These are phyloP conservation scores for Lepidostoma basale DNA, from an alignment of 1,140 invertebrate genomes.

Conservation along the genomic window DNA sequence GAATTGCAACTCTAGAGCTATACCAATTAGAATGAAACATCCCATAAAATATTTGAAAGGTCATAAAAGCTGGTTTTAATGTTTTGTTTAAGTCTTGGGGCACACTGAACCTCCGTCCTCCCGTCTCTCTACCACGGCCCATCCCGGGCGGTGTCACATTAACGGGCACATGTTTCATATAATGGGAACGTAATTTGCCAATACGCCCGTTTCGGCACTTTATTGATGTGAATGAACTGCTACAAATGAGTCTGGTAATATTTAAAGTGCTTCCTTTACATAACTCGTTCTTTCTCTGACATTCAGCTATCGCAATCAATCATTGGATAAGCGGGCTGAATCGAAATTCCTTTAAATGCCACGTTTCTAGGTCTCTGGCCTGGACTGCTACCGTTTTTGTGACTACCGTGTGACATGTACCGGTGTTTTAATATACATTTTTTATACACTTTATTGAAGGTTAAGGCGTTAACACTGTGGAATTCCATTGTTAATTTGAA, in stretches of 20 bases:
- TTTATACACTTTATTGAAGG: neutral
- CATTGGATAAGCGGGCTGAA: conserved; percentile 40
- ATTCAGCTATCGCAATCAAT: conserved; percentile 42
- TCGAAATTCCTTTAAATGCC: conserved; percentile 39
- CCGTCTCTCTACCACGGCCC: too few relatives aligned
- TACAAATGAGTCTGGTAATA: conserved; percentile 39
- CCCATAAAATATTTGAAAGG: conserved; percentile 16
- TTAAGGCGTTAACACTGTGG: neutral
- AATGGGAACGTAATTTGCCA: conserved; percentile 25
- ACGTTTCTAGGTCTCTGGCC: conserved; percentile 22
- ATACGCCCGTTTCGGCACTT: conserved; percentile 20
- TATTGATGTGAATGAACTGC: conserved; percentile 40
- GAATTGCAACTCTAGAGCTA: neutral
- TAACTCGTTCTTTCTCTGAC: conserved; percentile 43
- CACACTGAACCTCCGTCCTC: conserved; percentile 9
- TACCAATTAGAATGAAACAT: conserved; percentile 9
- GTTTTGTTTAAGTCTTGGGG: conserved; percentile 16
- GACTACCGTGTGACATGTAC: conserved; percentile 17
- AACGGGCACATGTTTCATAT: conserved; percentile 1
- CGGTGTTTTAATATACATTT: neutral
- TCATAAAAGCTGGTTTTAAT: conserved; percentile 29
- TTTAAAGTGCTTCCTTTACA: conserved; percentile 43
- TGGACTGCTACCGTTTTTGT: conserved; percentile 12
- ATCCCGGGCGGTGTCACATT: neutral
- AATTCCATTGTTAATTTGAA: neutral